A percentile compares a stretch with the other conserved stretches of the same genome.
phyloP scores from a whole-genome alignment of 2,113 vertebrate species.

The Pithys albifrons region DNA sequence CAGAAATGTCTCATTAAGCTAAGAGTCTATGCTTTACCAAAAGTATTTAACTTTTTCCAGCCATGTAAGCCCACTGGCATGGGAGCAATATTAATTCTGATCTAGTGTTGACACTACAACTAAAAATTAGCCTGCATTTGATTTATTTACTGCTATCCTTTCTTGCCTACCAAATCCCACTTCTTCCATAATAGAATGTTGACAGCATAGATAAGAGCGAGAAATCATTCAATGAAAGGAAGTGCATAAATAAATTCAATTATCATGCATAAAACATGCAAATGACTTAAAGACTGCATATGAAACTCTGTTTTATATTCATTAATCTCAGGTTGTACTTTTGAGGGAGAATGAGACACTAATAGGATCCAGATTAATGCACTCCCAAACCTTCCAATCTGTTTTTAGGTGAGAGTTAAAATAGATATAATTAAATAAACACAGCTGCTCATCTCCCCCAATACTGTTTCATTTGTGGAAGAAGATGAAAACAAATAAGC shows the following conservation, averaged over 20 bases:
- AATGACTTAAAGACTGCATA: slow-evolving; percentile 80
- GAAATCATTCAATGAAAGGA: slow-evolving; percentile 80
- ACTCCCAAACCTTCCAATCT: slow-evolving; percentile 77
- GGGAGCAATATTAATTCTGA: slow-evolving; percentile 22
- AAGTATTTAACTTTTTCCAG: slow-evolving; percentile 9
- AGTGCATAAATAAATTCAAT: slow-evolving; percentile 81
- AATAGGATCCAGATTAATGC: slow-evolving; percentile 79
- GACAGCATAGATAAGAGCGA: slow-evolving; percentile 69
- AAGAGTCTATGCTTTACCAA: slow-evolving; percentile 1
- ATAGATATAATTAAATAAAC: slow-evolving; percentile 73
- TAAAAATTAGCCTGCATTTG: slow-evolving; percentile 23
- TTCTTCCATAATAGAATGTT: slow-evolving; percentile 60
- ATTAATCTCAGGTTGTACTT: slow-evolving; percentile 80
- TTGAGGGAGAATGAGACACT: slow-evolving; percentile 73
- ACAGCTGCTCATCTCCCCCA: slow-evolving; percentile 63
- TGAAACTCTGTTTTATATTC: slow-evolving; percentile 78
- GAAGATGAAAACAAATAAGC: neutral
- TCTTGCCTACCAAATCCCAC: slow-evolving; percentile 51
- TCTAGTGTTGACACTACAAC: neutral
- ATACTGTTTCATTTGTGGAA: neutral
- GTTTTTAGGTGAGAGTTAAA: slow-evolving; percentile 73
- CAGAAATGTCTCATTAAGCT: slow-evolving; percentile 27
- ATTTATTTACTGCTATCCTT: slow-evolving; percentile 14
- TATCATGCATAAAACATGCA: slow-evolving; percentile 83
- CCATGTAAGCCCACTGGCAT: neutral